Evolutionary conservation across 2,113 vertebrate species (phyloP), one percentile per base, ranked within the genome.

Genomic region (Channa argus): DNA sequence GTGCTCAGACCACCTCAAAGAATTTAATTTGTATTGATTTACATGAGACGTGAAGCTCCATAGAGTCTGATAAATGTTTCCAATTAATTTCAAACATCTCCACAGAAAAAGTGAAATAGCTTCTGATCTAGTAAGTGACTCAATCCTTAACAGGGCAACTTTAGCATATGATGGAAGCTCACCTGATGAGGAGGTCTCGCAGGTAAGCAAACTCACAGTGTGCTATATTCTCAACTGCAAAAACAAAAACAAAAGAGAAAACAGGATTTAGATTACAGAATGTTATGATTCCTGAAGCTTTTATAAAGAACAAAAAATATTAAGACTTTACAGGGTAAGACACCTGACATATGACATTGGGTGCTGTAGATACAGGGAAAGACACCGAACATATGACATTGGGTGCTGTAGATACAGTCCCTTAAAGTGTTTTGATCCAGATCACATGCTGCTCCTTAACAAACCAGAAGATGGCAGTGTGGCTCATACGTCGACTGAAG

Each of bases 201-300:
- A 99, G 94, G 91, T 96, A 97, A 51, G 98, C 96, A 36, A 99
- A 99, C 95, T 99, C 98, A 89, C 98, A 99, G 92, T 99, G 98
- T 77, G 94, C 95, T 41, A 96, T 96, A 77, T 99, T 99, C 93
- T 99, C 98, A 74, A 99, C 98, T 99, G 94, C 8, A 88, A 85
- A 66, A 65, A 88, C 10, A 79, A 1, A 77, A n/a, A 74, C 6
- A 59, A 71, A 77, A 50, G 67, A 82, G 5, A 55, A 58, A 41
- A 56, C 50, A 14, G 70, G 38, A 14, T 6, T 60, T 54, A 11
- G 45, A 10, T 6, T 52, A 36, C 33, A 15, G 8, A 52, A 56
- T 5, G 47, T 33, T 1, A 67, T 7, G 50, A 1, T 24, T 24
- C 24, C 24, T 24, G 24, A 24, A 24, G 24, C 24, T 24, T 24